Conservation (phyloP, 2,113 vertebrate genomes). For the Burhinus oedicnemus region DNA sequence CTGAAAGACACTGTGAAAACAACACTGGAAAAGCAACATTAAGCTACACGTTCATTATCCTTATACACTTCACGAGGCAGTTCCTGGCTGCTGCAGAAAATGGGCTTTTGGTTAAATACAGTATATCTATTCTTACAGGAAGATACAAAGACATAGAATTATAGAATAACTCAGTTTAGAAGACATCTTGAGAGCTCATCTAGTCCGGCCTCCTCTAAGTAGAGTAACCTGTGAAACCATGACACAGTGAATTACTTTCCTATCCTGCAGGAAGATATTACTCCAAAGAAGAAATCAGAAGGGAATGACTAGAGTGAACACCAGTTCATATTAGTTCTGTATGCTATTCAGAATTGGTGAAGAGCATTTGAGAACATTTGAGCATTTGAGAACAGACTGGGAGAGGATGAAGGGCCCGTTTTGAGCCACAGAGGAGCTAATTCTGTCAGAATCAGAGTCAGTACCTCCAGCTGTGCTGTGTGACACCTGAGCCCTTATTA, state of each 20-base stretch:
- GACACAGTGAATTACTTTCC: not conserved
- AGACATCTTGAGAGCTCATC: not conserved
- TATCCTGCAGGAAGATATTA: not conserved
- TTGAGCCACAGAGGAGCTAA: not conserved
- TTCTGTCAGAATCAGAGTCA: not conserved
- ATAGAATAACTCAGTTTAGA: not conserved
- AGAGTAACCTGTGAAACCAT: not conserved
- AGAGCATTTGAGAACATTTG: not conserved
- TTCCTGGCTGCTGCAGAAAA: not conserved
- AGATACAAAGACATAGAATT: not conserved
- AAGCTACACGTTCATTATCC: not conserved
- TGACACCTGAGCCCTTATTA: not conserved
- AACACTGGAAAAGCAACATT: not conserved
- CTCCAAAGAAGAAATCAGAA: not conserved
- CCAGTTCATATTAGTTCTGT: not conserved
- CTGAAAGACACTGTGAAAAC: not conserved
- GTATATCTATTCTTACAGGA: not conserved
- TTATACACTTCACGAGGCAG: not conserved
- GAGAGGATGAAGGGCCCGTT: not conserved
- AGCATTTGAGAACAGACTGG: not conserved
- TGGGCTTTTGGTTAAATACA: not conserved
- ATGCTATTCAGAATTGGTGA: not conserved
- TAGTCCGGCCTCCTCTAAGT: not conserved
- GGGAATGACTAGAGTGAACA: not conserved
- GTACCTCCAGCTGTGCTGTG: not conserved